phyloP scores from a whole-genome alignment of 2,888 invertebrate species.

The Perizoma affinitatum region DNA sequence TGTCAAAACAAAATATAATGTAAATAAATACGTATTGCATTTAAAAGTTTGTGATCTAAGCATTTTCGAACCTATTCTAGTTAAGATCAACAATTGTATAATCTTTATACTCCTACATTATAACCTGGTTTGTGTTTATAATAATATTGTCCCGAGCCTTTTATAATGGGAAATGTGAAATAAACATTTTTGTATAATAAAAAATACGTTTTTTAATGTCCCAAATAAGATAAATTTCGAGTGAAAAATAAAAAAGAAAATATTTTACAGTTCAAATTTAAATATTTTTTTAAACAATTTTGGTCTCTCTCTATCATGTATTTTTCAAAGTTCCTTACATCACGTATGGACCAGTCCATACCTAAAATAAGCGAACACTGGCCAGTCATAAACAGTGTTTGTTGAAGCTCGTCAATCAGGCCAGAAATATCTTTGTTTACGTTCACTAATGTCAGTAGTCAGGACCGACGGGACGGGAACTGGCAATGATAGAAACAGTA shows the following conservation, averaged over 20 bases:
- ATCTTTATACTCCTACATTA: slow-evolving; percentile 53
- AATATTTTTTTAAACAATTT: too few species aligned
- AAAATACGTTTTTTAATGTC: slow-evolving; percentile 1
- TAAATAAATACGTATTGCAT: slow-evolving; percentile 79
- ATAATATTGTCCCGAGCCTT: slow-evolving; percentile 50
- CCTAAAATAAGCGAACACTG: slow-evolving; percentile 36
- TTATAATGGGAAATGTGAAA: slow-evolving; percentile 65
- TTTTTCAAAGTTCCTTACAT: slow-evolving; percentile 11
- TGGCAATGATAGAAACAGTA: slow-evolving; percentile 1
- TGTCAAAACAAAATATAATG: slow-evolving; percentile 39
- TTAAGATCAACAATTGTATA: slow-evolving; percentile 66
- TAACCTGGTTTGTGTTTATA: slow-evolving; percentile 74
- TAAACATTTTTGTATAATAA: slow-evolving; percentile 68
- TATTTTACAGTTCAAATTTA: too few species aligned
- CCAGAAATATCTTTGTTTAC: slow-evolving; percentile 68
- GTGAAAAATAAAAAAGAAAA: too few species aligned
- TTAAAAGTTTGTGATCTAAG: slow-evolving; percentile 76
- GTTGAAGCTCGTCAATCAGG: slow-evolving; percentile 59
- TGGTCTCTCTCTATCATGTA: too few species aligned
- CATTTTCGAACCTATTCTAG: slow-evolving; percentile 57
- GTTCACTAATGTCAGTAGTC: slow-evolving; percentile 50
- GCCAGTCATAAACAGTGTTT: slow-evolving; percentile 57
- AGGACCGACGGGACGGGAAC: slow-evolving; percentile 8
- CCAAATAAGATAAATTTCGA: too few species aligned
- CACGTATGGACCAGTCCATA: slow-evolving; percentile 17